phyloP scores from a whole-genome alignment of 2,113 vertebrate species.

The Uria aalge region DNA sequence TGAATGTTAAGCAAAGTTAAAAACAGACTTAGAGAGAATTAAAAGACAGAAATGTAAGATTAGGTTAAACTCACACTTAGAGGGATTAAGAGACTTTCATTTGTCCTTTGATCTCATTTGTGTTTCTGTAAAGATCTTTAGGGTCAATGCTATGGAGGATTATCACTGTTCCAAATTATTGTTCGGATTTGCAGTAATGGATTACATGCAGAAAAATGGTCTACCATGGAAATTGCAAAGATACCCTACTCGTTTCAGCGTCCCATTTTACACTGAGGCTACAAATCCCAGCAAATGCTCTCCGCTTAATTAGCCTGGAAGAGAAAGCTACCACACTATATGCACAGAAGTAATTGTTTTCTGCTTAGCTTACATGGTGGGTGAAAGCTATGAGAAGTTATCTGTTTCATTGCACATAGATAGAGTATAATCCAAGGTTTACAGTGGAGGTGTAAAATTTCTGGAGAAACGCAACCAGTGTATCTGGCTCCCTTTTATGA shows the following conservation, averaged over 20 bases:
- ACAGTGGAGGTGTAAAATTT: neutral
- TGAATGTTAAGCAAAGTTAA: conserved; percentile 54
- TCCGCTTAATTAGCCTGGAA: neutral
- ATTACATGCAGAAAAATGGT: conserved; percentile 36
- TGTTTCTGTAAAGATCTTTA: conserved; percentile 41
- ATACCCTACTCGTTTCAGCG: neutral
- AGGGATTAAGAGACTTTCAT: conserved; percentile 64
- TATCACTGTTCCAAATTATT: conserved; percentile 45
- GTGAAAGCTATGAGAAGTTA: neutral
- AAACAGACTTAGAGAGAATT: conserved; percentile 68
- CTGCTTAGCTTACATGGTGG: neutral
- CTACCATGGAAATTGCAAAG: neutral
- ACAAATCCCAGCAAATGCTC: neutral
- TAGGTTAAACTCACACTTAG: conserved; percentile 59
- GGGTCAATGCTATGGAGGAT: conserved; percentile 38
- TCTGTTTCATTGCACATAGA: neutral
- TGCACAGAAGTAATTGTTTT: neutral
- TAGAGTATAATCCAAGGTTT: neutral
- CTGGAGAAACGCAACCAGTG: rapidly evolving
- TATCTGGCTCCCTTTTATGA: neutral
- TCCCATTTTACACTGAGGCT: neutral
- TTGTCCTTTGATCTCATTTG: conserved; percentile 72
- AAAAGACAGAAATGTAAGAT: conserved; percentile 55
- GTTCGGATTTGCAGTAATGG: neutral
- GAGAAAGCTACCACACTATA: neutral